These are phyloP conservation scores for Chaetoderma sp. DNA, from an alignment of 2,888 invertebrate genomes.

Conservation along the genomic window DNA sequence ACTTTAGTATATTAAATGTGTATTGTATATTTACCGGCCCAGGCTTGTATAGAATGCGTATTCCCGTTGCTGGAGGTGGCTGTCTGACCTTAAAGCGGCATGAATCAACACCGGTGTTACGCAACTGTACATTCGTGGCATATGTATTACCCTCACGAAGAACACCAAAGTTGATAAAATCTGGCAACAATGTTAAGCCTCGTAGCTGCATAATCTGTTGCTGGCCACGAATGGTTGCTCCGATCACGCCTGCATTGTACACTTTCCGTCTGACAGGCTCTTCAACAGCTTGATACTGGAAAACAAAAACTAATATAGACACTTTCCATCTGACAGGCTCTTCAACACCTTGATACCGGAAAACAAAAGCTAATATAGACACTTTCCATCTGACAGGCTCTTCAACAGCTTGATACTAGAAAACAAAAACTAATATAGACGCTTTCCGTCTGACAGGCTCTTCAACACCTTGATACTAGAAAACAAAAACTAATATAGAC, in stretches of 20 bases:
- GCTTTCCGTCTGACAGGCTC: no score
- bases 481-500: no score
- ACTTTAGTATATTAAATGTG: no score
- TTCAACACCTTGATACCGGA: background rate
- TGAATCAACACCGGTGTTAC: conserved; percentile 67
- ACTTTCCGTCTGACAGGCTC: conserved; percentile 64
- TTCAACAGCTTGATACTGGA: conserved; percentile 60
- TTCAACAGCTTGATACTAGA: background rate
- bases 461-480: no score
- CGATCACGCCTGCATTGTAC: conserved; percentile 58
- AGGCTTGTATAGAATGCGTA: conserved; percentile 63
- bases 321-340: background rate
- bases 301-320: conserved; percentile 3
- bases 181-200: conserved; percentile 64
- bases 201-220: conserved; percentile 54
- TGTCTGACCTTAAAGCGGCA: conserved; percentile 67
- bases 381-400: background rate
- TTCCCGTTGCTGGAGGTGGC: conserved; percentile 68
- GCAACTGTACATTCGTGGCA: conserved; percentile 55
- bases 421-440: background rate
- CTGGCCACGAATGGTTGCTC: conserved; percentile 57
- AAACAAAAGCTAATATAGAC: background rate
- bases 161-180: conserved; percentile 66
- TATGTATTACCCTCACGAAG: conserved; percentile 68
- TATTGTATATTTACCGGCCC: conserved; percentile 68